Base-by-base conservation (phyloP, 2,888 invertebrate species). In the Acrobasis suavella region DNA sequence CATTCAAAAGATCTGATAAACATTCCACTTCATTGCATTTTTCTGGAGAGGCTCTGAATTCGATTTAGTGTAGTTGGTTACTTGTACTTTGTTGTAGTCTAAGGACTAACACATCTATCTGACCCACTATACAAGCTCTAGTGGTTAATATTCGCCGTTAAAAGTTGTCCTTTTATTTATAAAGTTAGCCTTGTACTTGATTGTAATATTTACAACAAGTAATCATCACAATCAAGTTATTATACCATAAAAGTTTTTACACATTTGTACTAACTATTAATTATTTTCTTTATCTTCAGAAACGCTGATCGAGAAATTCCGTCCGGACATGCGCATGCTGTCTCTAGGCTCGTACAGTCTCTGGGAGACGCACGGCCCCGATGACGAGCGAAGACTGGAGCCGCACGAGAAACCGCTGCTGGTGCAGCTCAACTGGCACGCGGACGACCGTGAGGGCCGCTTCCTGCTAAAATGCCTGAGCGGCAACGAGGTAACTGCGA, bases 401-500 rank as follows among this genome's bases (percentile, higher is more conserved):
- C 95, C 96, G 22, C 97, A 97, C 77, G 99, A 99, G 92, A 97
- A 98, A 82, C 99, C 99, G 0, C 93, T 99, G 67, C 93, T 98
- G 67, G 99, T 99, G 64, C 99, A 99, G 91, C 94, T 99, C 63
- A 99, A 98, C 93, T 99, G 99, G 99, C 99, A 99, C 84, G 97
- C 98, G 65, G 99, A 99, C 84, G 99, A 99, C 86, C 93, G 99
- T 61, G 99, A 99, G 90, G 99, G 99, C 38, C 94, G 99, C 66
- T 99, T 99, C 91, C 93, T 99, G 70, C 94, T 99, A 64, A 96
- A 97, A 83, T 96, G 97, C 86, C 96, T 97, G 79, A 97, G 96
- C 82, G 96, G 96, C 80, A 97, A 96, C 85, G 97, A 96, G 78
- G 95, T 95, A 81, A 82, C 80, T 76, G 14, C 12, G 46, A 46